Evolutionary conservation across 1,140 invertebrate genomes (phyloP).

Genomic region (Diabrotica undecimpunctata): DNA sequence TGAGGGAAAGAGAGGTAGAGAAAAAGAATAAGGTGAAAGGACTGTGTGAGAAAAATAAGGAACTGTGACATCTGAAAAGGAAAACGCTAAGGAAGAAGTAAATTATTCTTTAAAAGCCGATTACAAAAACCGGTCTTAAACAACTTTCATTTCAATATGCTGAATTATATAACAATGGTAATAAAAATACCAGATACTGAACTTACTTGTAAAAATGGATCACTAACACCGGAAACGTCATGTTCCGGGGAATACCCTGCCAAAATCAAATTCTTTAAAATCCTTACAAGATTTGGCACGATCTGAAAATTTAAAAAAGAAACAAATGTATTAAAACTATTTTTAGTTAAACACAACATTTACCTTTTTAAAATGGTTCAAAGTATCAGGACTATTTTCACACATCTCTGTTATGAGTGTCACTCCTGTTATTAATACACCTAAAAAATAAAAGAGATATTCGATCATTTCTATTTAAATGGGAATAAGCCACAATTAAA

Average conservation of each 20-base stretch:
- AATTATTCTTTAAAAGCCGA: no score
- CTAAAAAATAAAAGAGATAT: slow-evolving; percentile 58
- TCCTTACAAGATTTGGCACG: slow-evolving; percentile 96
- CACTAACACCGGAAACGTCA: slow-evolving; percentile 98
- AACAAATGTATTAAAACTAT: background rate
- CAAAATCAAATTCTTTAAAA: slow-evolving; percentile 96
- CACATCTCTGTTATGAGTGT: slow-evolving; percentile 99
- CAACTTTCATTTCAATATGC: no score
- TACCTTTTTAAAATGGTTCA: slow-evolving; percentile 98
- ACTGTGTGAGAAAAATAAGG: no score
- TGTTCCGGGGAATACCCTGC: slow-evolving; percentile 99
- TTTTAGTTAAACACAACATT: slow-evolving; percentile 25
- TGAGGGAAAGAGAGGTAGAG: no score
- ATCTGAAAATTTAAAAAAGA: slow-evolving; percentile 67
- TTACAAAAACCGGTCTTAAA: no score
- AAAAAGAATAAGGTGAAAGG: no score
- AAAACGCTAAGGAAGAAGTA: no score
- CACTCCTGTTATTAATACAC: slow-evolving; percentile 96
- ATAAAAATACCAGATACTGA: no score
- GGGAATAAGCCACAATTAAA: no score
- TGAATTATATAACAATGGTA: no score
- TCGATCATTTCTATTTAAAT: no score
- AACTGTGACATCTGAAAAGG: no score
- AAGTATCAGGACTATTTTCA: slow-evolving; percentile 92
- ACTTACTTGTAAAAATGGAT: slow-evolving; percentile 94